phyloP scores from a whole-genome alignment of 2,797 vertebrate species.

The Hemibagrus guttatus region DNA sequence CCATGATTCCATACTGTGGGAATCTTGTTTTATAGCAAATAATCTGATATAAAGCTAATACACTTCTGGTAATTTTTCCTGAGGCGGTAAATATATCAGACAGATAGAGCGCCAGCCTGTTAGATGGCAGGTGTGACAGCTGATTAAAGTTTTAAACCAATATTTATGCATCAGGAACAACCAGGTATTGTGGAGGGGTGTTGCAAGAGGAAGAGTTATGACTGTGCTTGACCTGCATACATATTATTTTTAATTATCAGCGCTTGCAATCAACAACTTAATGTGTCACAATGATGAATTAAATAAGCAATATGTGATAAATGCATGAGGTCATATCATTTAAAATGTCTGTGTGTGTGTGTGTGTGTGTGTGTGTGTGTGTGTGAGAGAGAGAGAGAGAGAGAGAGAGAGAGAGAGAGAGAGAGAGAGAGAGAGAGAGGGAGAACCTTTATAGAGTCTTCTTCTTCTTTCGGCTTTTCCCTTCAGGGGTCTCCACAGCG shows the following conservation, averaged over 20 bases:
- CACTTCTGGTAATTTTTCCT: background rate
- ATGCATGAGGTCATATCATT: background rate
- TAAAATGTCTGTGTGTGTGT: background rate
- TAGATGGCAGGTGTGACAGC: slow-evolving; percentile 44
- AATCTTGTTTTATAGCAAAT: no score
- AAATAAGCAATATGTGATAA: background rate
- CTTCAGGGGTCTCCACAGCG: no score
- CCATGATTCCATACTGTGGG: no score
- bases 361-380: no score
- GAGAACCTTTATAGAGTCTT: no score
- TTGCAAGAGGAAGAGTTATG: background rate
- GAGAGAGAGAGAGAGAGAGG: no score
- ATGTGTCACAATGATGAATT: background rate
- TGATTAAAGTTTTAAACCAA: slow-evolving; percentile 37
- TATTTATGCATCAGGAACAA: slow-evolving; percentile 9
- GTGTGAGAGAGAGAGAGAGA: no score
- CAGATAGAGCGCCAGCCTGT: slow-evolving; percentile 51
- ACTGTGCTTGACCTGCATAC: background rate
- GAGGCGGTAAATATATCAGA: slow-evolving; percentile 70
- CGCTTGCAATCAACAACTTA: background rate
- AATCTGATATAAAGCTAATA: no score
- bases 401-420: no score
- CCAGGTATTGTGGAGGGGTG: background rate
- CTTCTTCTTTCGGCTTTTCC: no score
- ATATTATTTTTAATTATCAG: background rate